Conservation (phyloP, 2,113 vertebrate species). For the Gasterosteus aculeatus region DNA sequence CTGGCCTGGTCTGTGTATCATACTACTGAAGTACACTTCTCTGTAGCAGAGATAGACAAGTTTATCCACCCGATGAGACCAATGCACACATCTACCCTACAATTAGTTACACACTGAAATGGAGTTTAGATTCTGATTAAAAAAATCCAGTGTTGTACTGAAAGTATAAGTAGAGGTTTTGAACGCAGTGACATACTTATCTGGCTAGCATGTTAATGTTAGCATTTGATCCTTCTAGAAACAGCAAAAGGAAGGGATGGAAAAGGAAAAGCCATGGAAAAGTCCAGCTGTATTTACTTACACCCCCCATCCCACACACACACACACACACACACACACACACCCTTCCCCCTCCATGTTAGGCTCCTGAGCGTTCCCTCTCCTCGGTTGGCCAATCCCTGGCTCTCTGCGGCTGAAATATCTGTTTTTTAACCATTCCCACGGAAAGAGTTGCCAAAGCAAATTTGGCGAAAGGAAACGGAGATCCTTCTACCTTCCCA, state of each 20-base stretch:
- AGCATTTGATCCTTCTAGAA: slow-evolving; percentile 40
- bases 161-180: neutral
- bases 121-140: neutral
- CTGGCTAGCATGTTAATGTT: slow-evolving; percentile 16
- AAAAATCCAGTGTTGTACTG: neutral
- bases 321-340: too few relatives aligned
- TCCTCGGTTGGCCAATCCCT: slow-evolving; percentile 43
- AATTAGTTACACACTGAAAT: neutral
- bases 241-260: slow-evolving; percentile 38
- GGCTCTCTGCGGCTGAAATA: slow-evolving; percentile 51
- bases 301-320: neutral
- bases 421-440: slow-evolving; percentile 76
- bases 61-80: neutral
- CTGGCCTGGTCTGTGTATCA: too few relatives aligned
- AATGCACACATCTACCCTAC: neutral
- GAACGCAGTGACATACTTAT: neutral
- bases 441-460: slow-evolving; percentile 81
- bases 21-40: too few relatives aligned
- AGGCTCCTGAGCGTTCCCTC: slow-evolving; percentile 43
- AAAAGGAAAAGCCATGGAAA: slow-evolving; percentile 61
- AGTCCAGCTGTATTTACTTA: slow-evolving; percentile 76
- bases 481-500: slow-evolving; percentile 70
- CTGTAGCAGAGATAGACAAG: too few relatives aligned
- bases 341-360: slow-evolving; percentile 25
- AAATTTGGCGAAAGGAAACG: slow-evolving; percentile 80